phyloP scores from a whole-genome alignment of 1,140 invertebrate species.

The Pogonus chalceus region DNA sequence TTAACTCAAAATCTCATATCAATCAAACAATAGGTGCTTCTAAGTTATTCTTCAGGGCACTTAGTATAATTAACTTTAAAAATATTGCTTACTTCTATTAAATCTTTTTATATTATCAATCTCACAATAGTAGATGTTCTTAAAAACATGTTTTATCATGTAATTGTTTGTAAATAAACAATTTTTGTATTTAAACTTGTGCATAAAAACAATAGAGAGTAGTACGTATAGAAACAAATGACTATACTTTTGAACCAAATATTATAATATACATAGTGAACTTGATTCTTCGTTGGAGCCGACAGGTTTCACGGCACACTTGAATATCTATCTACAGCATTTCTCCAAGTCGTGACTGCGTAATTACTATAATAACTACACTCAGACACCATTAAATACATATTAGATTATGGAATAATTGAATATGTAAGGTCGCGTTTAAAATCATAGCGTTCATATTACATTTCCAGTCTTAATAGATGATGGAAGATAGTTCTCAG shows the following conservation, averaged over 20 bases:
- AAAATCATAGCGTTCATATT: not conserved
- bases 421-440: not conserved
- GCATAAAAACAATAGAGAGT: no score
- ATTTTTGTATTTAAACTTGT: no score
- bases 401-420: slow-evolving; percentile 6
- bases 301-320: not conserved
- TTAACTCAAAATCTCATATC: not conserved
- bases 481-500: no score
- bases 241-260: not conserved
- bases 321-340: not conserved
- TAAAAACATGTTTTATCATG: no score
- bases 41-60: no score
- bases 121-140: not conserved
- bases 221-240: no score
- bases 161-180: no score
- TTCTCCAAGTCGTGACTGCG: not conserved
- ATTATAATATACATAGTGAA: not conserved
- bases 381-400: slow-evolving; percentile 2
- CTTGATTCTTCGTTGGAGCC: not conserved
- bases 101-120: no score
- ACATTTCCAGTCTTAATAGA: no score
- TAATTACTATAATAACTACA: slow-evolving; percentile 5
- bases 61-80: no score
- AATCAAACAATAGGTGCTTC: not conserved
- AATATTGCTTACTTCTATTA: no score